Conservation (phyloP, 2,888 invertebrate species). For the Cantharis rufa region DNA sequence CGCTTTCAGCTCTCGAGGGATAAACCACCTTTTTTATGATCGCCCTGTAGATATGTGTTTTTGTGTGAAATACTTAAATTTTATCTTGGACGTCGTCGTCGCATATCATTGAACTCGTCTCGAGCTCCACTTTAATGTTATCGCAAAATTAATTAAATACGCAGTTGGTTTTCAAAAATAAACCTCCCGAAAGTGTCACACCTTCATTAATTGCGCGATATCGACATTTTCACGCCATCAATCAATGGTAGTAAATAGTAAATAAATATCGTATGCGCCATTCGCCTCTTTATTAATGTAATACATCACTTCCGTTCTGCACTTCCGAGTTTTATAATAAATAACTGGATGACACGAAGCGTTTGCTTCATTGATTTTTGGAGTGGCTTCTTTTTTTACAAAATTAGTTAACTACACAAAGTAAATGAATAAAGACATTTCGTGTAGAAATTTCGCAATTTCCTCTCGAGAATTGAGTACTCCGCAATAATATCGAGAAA, state of each 20-base stretch:
- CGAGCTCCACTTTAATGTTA: neutral
- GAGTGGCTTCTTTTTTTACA: neutral
- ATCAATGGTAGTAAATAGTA: neutral
- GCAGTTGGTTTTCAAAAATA: neutral
- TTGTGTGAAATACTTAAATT: neutral
- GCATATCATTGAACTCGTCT: neutral
- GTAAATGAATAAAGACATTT: neutral
- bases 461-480: neutral
- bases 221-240: neutral
- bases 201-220: neutral
- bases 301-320: slow-evolving; percentile 43
- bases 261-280: slow-evolving; percentile 15
- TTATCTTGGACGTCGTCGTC: neutral
- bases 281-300: slow-evolving; percentile 44
- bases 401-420: neutral
- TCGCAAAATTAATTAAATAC: neutral
- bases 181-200: neutral
- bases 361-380: slow-evolving; percentile 26
- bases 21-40: neutral
- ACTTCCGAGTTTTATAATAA: slow-evolving; percentile 37
- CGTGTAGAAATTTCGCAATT: neutral
- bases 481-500: neutral
- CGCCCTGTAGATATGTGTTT: neutral
- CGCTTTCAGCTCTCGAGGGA: too few species aligned
- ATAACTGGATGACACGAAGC: slow-evolving; percentile 30